These are phyloP conservation scores for Acomys russatus DNA, from an alignment of 2,797 vertebrate genomes.

Conservation along the genomic window DNA sequence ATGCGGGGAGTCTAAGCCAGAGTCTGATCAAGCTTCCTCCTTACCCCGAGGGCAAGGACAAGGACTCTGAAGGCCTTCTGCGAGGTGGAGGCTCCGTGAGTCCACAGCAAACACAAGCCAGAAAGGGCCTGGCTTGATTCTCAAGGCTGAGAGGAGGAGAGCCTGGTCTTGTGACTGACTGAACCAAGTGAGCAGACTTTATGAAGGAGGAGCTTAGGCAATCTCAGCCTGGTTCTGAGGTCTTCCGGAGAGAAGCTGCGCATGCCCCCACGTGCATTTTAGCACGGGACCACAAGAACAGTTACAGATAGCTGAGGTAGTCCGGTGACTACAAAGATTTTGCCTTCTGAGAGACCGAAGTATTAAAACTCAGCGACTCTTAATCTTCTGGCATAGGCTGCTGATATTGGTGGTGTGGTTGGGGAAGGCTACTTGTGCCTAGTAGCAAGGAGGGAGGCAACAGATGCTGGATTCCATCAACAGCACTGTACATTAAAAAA, in stretches of 20 bases:
- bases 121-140: background rate
- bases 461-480: background rate
- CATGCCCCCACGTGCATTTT: too few relatives aligned
- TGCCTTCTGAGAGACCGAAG: background rate
- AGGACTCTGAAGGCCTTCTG: background rate
- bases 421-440: background rate
- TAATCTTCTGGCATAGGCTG: background rate
- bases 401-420: background rate
- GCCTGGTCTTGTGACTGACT: background rate
- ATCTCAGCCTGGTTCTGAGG: too few relatives aligned
- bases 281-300: background rate
- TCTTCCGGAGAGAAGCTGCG: background rate
- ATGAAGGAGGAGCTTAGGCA: fast-evolving
- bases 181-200: background rate
- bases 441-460: background rate
- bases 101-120: background rate
- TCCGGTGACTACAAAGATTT: background rate
- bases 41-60: fast-evolving
- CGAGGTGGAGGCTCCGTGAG: background rate
- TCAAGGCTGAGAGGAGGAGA: fast-evolving
- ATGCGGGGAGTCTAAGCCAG: too few relatives aligned
- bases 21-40: background rate
- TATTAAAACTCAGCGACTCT: background rate
- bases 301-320: too few relatives aligned
- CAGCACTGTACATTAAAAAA: background rate